These are phyloP conservation scores for Drosophila multiciliata DNA, from an alignment of 2,888 invertebrate genomes.

Conservation along the genomic window DNA sequence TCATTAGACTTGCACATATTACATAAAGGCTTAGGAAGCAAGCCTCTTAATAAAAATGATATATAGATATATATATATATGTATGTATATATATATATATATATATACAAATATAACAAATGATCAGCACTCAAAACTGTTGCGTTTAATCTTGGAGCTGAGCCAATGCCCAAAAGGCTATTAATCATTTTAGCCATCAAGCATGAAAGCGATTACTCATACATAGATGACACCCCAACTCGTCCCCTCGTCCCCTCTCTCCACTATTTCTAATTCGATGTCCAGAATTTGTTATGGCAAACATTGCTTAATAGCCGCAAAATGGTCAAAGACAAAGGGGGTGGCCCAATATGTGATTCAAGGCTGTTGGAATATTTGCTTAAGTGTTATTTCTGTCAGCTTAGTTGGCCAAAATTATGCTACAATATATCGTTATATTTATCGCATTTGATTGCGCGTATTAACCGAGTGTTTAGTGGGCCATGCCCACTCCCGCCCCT, in stretches of 20 bases:
- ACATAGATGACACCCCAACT: constrained; percentile 61
- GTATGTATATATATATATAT: not conserved
- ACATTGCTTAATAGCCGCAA: constrained; percentile 71
- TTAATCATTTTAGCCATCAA: constrained; percentile 77
- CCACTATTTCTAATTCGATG: not conserved
- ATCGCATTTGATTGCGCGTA: constrained; percentile 79
- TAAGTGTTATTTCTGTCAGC: constrained; percentile 81
- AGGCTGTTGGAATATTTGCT: constrained; percentile 70
- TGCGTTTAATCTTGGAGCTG: constrained; percentile 77
- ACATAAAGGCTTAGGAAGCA: constrained; percentile 22
- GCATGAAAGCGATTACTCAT: constrained; percentile 78
- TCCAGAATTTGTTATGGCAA: constrained; percentile 55
- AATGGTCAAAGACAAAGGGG: constrained; percentile 60
- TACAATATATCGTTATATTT: constrained; percentile 75
- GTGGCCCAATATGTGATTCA: constrained; percentile 44
- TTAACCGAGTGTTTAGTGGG: constrained; percentile 72
- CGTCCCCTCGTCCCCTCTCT: too few relatives aligned
- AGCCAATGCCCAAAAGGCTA: constrained; percentile 64
- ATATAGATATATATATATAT: constrained; percentile 32
- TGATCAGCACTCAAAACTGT: constrained; percentile 75
- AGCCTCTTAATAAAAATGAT: constrained; percentile 29
- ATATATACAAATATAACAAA: constrained; percentile 59
- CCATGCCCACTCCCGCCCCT: constrained; percentile 27
- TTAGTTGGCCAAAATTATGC: constrained; percentile 76
- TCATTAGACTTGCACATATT: constrained; percentile 18